Conservation (phyloP, 1,140 invertebrate genomes). For the Saccostrea glomerata region DNA sequence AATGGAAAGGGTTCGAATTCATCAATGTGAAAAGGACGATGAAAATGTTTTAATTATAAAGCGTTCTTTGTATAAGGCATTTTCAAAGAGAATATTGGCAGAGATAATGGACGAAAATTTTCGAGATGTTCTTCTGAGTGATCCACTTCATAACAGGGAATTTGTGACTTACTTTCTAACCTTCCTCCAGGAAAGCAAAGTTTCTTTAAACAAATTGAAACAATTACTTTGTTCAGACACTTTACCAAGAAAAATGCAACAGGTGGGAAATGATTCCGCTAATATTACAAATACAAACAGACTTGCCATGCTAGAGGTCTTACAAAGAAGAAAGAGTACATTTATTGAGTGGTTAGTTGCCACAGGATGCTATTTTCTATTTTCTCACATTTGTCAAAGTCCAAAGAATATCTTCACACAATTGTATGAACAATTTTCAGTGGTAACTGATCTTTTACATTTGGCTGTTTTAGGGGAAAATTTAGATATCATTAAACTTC, state of each 20-base stretch:
- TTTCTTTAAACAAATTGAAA: neutral
- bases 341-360: conserved; percentile 4
- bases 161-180: neutral
- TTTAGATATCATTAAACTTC: too few species aligned
- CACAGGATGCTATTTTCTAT: neutral
- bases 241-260: neutral
- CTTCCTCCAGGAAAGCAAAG: neutral
- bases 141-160: neutral
- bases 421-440: neutral
- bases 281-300: neutral
- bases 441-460: neutral
- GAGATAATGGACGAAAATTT: neutral
- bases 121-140: neutral
- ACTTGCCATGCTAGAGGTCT: neutral
- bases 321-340: neutral
- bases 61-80: neutral
- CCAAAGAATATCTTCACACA: neutral
- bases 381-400: neutral
- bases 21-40: neutral
- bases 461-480: neutral
- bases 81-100: neutral
- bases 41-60: neutral
- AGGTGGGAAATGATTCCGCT: neutral
- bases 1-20: neutral
- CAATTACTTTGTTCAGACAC: neutral